A percentile compares a stretch with the other conserved stretches of the same genome.
Evolutionary conservation across 2,797 vertebrate genomes (phyloP).

Genomic region (Poeciliopsis presidionis): DNA sequence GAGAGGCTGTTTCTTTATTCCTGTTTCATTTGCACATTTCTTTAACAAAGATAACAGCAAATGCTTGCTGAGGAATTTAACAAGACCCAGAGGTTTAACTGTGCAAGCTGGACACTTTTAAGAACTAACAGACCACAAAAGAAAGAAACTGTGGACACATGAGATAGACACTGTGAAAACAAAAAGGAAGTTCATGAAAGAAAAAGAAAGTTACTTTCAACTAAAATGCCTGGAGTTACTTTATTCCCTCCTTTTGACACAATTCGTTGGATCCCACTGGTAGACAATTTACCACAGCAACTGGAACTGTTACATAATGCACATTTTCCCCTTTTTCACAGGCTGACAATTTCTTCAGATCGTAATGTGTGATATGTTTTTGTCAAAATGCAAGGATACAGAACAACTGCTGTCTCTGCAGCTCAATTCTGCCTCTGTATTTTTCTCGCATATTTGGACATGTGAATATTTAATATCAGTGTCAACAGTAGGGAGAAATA

Average conservation of each 20-base stretch:
- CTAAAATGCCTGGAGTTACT: conserved; percentile 2
- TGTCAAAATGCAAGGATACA: not conserved
- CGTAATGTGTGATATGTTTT: not conserved
- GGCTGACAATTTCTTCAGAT: not conserved
- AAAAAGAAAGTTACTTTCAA: not conserved
- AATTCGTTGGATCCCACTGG: not conserved
- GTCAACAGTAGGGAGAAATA: too few species aligned
- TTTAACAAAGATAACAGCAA: not conserved
- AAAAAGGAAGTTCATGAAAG: not conserved
- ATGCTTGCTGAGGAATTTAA: conserved; percentile 1
- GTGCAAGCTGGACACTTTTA: not conserved
- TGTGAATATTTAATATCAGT: too few species aligned
- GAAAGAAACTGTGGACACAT: not conserved
- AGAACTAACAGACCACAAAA: not conserved
- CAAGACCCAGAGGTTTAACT: conserved; percentile 6
- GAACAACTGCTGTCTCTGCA: not conserved
- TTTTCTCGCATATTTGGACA: not conserved
- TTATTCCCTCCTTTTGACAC: conserved; percentile 2
- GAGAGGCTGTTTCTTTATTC: not conserved
- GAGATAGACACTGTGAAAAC: not conserved
- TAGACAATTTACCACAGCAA: conserved; percentile 7
- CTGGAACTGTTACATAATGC: not conserved
- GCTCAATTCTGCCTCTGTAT: not conserved
- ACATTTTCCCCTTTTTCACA: conserved; percentile 1
- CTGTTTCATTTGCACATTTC: not conserved